Percentiles rank a stretch among this genome's conserved stretches.
Evolutionary conservation across 1,140 invertebrate species (phyloP).

Genomic region (Atta texana): DNA sequence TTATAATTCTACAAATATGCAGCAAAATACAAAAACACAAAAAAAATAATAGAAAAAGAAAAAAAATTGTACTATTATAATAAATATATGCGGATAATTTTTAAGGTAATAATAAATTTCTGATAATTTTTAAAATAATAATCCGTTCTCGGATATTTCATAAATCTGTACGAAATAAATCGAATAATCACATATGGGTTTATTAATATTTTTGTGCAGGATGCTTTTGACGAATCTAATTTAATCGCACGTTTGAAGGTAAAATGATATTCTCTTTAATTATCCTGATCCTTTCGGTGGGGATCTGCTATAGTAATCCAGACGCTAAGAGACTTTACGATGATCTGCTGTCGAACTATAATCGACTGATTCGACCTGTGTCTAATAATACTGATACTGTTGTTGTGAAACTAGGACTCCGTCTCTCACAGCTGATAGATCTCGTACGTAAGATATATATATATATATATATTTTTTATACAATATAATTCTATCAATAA

Average conservation of each 20-base stretch:
- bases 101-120: not conserved
- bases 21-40: too few species aligned
- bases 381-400: slow-evolving; percentile 97
- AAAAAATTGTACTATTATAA: not conserved
- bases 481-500: not conserved
- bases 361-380: slow-evolving; percentile 97
- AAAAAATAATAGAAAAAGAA: not conserved
- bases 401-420: slow-evolving; percentile 95
- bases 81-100: not conserved
- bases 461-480: not conserved
- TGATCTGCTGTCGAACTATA: slow-evolving; percentile 98
- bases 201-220: slow-evolving; percentile 56
- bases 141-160: not conserved
- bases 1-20: not conserved
- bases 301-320: slow-evolving; percentile 89
- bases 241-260: slow-evolving; percentile 32
- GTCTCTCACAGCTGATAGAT: slow-evolving; percentile 98
- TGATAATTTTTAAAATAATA: not conserved
- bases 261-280: slow-evolving; percentile 76
- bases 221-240: slow-evolving; percentile 49
- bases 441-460: slow-evolving; percentile 90
- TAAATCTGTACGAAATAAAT: not conserved
- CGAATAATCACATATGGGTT: not conserved
- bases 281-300: slow-evolving; percentile 74
- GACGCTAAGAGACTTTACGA: slow-evolving; percentile 97